Evolutionary conservation across 2,797 vertebrate genomes (phyloP).

Genomic region (Malacoraja senta): DNA sequence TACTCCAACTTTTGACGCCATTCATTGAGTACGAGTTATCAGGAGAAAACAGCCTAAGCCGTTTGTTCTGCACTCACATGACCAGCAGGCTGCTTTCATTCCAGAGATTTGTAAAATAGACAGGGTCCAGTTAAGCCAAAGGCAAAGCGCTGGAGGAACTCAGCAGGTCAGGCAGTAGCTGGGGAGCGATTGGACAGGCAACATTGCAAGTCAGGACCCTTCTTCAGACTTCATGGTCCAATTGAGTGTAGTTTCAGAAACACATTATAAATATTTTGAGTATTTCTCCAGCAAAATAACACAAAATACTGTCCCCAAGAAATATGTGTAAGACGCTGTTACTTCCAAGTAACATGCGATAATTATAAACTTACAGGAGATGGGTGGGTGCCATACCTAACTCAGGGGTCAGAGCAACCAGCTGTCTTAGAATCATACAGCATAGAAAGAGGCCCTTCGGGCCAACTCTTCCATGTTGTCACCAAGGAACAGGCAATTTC

Average conservation of each 20-base stretch:
- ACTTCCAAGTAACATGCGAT: not conserved
- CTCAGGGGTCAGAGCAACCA: too few species aligned
- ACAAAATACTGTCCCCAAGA: not conserved
- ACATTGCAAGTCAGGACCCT: too few species aligned
- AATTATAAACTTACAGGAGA: not conserved
- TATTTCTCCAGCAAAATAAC: not conserved
- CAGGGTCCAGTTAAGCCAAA: not conserved
- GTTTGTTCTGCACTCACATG: conserved; percentile 50
- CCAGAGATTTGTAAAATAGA: not conserved
- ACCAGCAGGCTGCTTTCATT: conserved; percentile 51
- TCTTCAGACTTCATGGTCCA: too few species aligned
- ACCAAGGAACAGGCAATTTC: not conserved
- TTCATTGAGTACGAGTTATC: not conserved
- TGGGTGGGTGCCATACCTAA: not conserved
- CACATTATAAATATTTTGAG: not conserved
- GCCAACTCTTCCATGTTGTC: too few species aligned
- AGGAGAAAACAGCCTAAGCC: not conserved
- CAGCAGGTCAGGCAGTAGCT: too few species aligned
- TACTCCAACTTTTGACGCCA: not conserved
- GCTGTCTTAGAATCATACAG: not conserved
- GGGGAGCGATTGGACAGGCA: too few species aligned
- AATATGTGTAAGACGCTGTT: not conserved
- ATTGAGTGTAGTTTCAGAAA: not conserved
- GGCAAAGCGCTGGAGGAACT: too few species aligned
- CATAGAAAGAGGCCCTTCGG: too few species aligned